Conservation (phyloP, 2,113 vertebrate genomes). For the Chinchilla lanigera region DNA sequence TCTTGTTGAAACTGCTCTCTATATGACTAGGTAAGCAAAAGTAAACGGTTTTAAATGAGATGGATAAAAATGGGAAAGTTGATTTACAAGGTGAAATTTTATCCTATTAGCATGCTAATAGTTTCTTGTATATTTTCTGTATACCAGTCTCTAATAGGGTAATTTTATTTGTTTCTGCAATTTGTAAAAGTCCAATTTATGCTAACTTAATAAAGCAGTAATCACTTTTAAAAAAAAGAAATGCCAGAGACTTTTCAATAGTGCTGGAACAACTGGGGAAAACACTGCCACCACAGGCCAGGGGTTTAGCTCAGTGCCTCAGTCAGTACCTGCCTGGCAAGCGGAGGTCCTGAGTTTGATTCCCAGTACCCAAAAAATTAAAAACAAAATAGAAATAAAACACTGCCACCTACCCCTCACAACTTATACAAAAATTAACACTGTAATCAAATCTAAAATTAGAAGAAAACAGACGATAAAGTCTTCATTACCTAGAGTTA, state of each 20-base stretch:
- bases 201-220: conserved; percentile 73
- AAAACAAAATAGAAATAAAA: not conserved
- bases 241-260: not conserved
- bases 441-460: not conserved
- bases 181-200: conserved; percentile 53
- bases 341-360: no score
- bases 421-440: not conserved
- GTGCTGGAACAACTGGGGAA: not conserved
- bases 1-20: conserved; percentile 48
- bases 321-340: no score
- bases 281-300: not conserved
- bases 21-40: conserved; percentile 48
- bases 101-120: conserved; percentile 24
- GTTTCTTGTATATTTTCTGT: conserved; percentile 47
- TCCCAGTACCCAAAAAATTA: no score
- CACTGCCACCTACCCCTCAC: not conserved
- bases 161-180: conserved; percentile 55
- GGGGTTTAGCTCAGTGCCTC: no score
- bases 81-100: conserved; percentile 45
- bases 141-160: conserved; percentile 12
- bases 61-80: conserved; percentile 54
- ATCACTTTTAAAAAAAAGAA: conserved; percentile 3
- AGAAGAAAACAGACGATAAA: not conserved
- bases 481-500: not conserved
- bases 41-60: conserved; percentile 21